Evolutionary conservation across 2,797 vertebrate species (phyloP).

Genomic region (Podarcis siculus): DNA sequence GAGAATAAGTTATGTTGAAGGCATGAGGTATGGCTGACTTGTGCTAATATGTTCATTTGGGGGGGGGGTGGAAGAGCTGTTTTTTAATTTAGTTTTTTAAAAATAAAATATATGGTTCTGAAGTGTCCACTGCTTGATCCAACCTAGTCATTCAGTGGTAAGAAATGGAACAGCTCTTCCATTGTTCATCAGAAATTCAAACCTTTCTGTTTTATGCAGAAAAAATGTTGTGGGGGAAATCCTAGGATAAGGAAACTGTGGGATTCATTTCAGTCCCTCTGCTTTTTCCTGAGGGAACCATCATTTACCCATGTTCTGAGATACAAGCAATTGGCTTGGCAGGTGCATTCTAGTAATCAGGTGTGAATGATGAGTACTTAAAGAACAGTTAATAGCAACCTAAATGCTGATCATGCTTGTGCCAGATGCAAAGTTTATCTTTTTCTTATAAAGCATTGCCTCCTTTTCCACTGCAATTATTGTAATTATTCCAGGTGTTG

Average conservation of each 20-base stretch:
- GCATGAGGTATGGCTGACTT: too few species aligned
- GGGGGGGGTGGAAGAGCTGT: too few species aligned
- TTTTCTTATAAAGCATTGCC: conserved; percentile 15
- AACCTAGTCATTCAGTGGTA: too few species aligned
- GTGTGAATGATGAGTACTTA: conserved; percentile 3
- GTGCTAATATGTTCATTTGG: too few species aligned
- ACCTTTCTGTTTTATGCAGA: too few species aligned
- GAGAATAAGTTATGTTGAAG: too few species aligned
- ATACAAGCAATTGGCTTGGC: conserved; percentile 3
- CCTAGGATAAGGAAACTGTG: not conserved
- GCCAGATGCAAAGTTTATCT: not conserved
- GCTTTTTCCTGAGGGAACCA: not conserved
- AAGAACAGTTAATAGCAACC: conserved; percentile 6
- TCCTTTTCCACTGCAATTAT: conserved; percentile 22
- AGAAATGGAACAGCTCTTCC: too few species aligned
- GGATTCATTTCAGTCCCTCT: not conserved
- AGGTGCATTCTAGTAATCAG: conserved; percentile 4
- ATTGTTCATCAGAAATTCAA: too few species aligned
- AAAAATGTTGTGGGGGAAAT: not conserved
- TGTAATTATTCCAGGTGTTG: conserved; percentile 13
- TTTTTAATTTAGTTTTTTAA: too few species aligned
- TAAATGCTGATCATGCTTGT: not conserved
- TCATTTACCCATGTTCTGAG: conserved; percentile 7
- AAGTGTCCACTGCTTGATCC: too few species aligned
- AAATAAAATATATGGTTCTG: too few species aligned